Evolutionary conservation across 2,888 invertebrate genomes (phyloP).

Genomic region (Euzetes globulus): DNA sequence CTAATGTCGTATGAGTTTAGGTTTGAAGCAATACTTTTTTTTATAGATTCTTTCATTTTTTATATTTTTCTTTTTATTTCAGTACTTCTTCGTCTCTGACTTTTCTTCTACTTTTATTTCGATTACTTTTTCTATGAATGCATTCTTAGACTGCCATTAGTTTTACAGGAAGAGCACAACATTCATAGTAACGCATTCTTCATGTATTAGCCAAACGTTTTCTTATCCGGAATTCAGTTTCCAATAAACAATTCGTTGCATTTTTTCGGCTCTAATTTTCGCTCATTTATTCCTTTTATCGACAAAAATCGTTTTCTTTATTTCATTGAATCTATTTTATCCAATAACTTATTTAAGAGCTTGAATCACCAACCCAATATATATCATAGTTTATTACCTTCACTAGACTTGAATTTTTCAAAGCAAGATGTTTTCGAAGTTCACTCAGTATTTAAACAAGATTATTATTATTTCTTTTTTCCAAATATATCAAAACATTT

Average conservation of each 20-base stretch:
- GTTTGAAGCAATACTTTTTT: constrained; percentile 20
- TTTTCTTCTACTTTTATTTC: neutral
- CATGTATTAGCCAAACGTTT: constrained; percentile 3
- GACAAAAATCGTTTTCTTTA: neutral
- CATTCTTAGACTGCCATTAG: neutral
- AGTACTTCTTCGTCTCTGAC: neutral
- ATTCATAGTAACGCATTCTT: constrained; percentile 24
- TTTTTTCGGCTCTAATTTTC: neutral
- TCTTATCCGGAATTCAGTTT: neutral
- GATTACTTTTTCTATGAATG: neutral
- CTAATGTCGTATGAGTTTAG: constrained; percentile 17
- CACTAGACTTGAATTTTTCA: too few species aligned
- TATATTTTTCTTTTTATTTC: neutral
- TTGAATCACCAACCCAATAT: too few species aligned
- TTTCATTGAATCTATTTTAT: neutral
- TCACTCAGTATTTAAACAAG: too few species aligned
- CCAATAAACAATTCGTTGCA: constrained; percentile 5
- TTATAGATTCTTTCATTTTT: constrained; percentile 16
- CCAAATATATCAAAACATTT: too few species aligned
- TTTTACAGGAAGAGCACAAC: neutral
- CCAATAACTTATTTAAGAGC: neutral
- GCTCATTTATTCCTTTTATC: neutral
- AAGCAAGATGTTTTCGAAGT: too few species aligned
- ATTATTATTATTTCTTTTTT: too few species aligned
- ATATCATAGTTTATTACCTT: too few species aligned